Base-by-base conservation (phyloP, 2,797 vertebrate genomes). In the Margarornis squamiger region DNA sequence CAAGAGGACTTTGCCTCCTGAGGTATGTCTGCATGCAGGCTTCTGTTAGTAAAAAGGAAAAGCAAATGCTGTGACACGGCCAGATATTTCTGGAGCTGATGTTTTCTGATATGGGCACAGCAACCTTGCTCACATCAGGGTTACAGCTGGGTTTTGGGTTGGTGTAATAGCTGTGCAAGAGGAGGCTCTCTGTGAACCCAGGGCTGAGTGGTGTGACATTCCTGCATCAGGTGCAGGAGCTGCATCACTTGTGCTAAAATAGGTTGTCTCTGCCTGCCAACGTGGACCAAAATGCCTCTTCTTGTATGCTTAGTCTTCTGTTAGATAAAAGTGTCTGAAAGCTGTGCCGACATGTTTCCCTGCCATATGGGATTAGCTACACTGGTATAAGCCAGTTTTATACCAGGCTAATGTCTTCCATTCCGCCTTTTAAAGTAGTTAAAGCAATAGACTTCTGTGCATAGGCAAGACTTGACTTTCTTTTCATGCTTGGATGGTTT, bases 401-500 rank as follows among this genome's bases (percentile, higher is more conserved):
- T 57, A 76, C 23, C 38, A 52, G 27, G 51, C 38, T 92, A 76
- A 85, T 85, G 82, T 91, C 78, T 63, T 92, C 48, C 61, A 61
- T 67, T 95, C 59, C 83, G 78, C 59, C 57, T 85, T 82, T 91
- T 38, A 43, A 87, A 89, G 67, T n/a, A 70, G 77, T 63, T 90
- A 91, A 91, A 85, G 63, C 24, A 87, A 71, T 46, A 72, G 63
- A 12, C 39, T 91, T 90, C 86, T 14, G 39, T 87, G 79, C 80
- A 62, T 24, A 86, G 84, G 65, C 65, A 96, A 72, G 65, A 39
- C 36, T 38, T 89, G 61, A 75, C 89, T 90, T 94, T 91, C 86
- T 93, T 96, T 87, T 87, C 65, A 62, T 93, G 78, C 68, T 84
- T 72, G 78, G 65, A 91, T 90, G 68, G 65, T 93, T 97, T 96